A percentile compares a stretch with the other conserved stretches of the same genome.
Evolutionary conservation across 2,888 invertebrate genomes (phyloP).

Genomic region (Drosophila quinaria): DNA sequence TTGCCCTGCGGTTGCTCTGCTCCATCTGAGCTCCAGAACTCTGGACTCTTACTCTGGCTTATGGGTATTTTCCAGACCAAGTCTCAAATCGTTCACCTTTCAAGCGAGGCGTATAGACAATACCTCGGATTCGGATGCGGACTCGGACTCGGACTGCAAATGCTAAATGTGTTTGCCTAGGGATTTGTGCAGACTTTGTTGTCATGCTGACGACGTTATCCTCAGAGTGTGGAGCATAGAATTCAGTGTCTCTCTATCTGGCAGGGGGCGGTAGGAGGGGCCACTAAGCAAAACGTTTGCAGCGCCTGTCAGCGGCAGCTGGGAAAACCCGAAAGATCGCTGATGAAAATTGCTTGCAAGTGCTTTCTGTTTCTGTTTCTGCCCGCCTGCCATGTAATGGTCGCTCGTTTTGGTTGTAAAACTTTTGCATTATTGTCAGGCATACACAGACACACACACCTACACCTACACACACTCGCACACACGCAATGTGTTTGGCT

Average conservation of each 20-base stretch:
- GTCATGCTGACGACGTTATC: slow-evolving; percentile 47
- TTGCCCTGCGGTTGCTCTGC: slow-evolving; percentile 43
- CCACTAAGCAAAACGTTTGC: slow-evolving; percentile 66
- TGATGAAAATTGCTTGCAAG: slow-evolving; percentile 80
- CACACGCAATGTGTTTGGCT: slow-evolving; percentile 53
- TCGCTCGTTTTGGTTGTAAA: slow-evolving; percentile 79
- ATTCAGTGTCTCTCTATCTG: neutral
- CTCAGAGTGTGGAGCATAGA: slow-evolving; percentile 6
- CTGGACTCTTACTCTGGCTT: slow-evolving; percentile 1
- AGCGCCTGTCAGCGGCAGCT: slow-evolving; percentile 68
- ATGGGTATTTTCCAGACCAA: slow-evolving; percentile 6
- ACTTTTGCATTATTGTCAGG: slow-evolving; percentile 81
- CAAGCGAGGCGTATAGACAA: slow-evolving; percentile 62
- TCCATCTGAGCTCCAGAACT: slow-evolving; percentile 28
- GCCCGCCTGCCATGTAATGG: slow-evolving; percentile 74
- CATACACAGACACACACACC: slow-evolving; percentile 29
- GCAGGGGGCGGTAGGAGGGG: slow-evolving; percentile 1
- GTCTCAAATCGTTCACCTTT: slow-evolving; percentile 69
- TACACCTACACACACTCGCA: slow-evolving; percentile 23
- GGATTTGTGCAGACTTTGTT: slow-evolving; percentile 59
- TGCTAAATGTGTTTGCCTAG: slow-evolving; percentile 55
- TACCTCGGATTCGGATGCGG: slow-evolving; percentile 22
- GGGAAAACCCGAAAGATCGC: slow-evolving; percentile 57
- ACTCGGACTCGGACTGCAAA: slow-evolving; percentile 36
- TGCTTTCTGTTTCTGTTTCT: slow-evolving; percentile 79